Conservation (phyloP, 1,140 invertebrate genomes). For the Orius laevigatus region DNA sequence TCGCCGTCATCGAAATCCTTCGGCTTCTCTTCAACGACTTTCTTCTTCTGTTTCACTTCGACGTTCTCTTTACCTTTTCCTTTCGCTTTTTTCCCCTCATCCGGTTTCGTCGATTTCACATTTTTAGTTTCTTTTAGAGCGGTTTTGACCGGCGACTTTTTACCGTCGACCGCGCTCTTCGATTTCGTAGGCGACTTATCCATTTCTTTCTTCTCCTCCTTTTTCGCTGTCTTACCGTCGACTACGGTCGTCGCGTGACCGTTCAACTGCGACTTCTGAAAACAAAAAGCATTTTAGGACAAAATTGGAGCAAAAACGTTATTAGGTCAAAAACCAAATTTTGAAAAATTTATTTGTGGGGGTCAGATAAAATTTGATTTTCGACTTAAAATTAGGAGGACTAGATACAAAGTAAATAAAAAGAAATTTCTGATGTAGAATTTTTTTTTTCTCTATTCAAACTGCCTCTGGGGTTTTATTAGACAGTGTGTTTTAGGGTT, state of each 20-base stretch:
- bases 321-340: no score
- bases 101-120: slow-evolving; percentile 25
- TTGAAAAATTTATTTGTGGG: no score
- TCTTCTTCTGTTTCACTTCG: slow-evolving; percentile 30
- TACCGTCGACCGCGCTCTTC: slow-evolving; percentile 28
- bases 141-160: slow-evolving; percentile 22
- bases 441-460: no score
- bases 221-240: slow-evolving; percentile 16
- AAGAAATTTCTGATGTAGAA: no score
- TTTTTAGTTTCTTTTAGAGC: slow-evolving; percentile 23
- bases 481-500: no score
- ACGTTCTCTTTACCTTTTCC: slow-evolving; percentile 25
- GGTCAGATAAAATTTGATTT: no score
- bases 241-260: slow-evolving; percentile 27
- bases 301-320: no score
- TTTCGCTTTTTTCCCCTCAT: slow-evolving; percentile 30
- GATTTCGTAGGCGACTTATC: slow-evolving; percentile 34
- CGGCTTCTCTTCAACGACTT: slow-evolving; percentile 42
- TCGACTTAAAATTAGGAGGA: no score
- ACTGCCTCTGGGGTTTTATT: no score
- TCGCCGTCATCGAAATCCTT: slow-evolving; percentile 53
- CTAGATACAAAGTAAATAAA: no score
- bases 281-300: slow-evolving; percentile 5
- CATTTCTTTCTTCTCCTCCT: slow-evolving; percentile 28
- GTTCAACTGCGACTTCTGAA: slow-evolving; percentile 33